Conservation (phyloP, 1,140 invertebrate species). For the Polyergus mexicanus region DNA sequence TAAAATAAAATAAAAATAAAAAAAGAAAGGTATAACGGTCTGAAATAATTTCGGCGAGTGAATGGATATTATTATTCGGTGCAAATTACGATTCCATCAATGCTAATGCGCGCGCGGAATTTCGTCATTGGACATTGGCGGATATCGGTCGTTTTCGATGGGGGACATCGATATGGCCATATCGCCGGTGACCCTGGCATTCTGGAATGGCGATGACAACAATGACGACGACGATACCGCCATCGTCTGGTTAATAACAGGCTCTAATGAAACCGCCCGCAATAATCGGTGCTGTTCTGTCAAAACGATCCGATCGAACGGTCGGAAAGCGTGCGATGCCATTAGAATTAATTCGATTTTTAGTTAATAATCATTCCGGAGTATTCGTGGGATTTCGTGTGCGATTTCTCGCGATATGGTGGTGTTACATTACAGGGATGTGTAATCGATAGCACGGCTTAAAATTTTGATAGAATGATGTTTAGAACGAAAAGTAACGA, state of each 20-base stretch:
- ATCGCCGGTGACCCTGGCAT: constrained; percentile 12
- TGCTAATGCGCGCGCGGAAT: background rate
- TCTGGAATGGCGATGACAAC: constrained; percentile 11
- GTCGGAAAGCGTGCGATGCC: background rate
- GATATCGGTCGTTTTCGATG: constrained; percentile 6
- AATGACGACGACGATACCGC: background rate
- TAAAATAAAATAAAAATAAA: background rate
- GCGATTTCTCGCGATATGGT: constrained; percentile 29
- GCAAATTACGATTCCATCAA: background rate
- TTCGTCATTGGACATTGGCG: background rate
- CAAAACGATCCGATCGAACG: constrained; percentile 25
- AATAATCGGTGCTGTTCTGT: constrained; percentile 39
- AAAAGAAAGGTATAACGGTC: background rate
- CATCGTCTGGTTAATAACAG: constrained; percentile 32
- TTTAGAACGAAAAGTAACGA: background rate
- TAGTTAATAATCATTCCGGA: constrained; percentile 9
- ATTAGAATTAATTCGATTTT: constrained; percentile 35
- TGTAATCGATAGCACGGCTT: background rate
- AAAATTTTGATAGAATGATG: background rate
- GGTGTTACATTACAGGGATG: background rate
- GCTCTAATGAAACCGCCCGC: constrained; percentile 35
- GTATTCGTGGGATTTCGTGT: background rate
- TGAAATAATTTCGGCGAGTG: background rate
- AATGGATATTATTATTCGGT: background rate
- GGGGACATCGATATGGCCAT: constrained; percentile 11